Conservation (phyloP, 2,113 vertebrate genomes). For the Cyanoramphus novaezelandiae region DNA sequence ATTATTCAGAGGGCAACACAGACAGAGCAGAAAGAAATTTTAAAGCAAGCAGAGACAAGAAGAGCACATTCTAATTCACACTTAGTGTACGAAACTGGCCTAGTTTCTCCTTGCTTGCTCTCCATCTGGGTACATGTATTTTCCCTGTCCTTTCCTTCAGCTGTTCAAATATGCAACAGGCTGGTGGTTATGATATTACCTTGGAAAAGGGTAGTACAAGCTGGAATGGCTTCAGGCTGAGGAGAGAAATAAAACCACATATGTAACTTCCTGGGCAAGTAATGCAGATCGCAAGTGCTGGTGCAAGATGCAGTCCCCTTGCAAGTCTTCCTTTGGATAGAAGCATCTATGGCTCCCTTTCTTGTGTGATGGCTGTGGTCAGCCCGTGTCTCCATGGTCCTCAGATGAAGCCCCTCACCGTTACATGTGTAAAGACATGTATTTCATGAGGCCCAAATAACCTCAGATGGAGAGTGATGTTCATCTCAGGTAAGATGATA, state of each 20-base stretch:
- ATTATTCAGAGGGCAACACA: neutral
- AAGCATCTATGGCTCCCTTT: neutral
- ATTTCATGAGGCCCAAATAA: neutral
- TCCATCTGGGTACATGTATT: neutral
- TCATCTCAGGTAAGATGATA: neutral
- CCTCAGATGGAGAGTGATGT: neutral
- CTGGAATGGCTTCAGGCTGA: neutral
- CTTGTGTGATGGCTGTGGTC: neutral
- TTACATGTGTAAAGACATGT: neutral
- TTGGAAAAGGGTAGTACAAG: neutral
- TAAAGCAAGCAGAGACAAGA: neutral
- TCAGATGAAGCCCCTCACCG: neutral
- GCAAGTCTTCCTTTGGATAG: neutral
- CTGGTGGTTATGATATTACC: neutral
- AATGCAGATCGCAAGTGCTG: neutral
- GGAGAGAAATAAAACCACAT: neutral
- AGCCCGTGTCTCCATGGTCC: fast-evolving
- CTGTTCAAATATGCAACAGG: neutral
- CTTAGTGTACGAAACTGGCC: neutral
- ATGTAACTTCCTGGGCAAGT: neutral
- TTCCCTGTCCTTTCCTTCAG: neutral
- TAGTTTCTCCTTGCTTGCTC: neutral
- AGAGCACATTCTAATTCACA: neutral
- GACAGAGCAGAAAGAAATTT: neutral
- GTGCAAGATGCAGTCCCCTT: neutral